Evolutionary conservation across 2,888 invertebrate species (phyloP).

Genomic region (Zonitis immaculata): DNA sequence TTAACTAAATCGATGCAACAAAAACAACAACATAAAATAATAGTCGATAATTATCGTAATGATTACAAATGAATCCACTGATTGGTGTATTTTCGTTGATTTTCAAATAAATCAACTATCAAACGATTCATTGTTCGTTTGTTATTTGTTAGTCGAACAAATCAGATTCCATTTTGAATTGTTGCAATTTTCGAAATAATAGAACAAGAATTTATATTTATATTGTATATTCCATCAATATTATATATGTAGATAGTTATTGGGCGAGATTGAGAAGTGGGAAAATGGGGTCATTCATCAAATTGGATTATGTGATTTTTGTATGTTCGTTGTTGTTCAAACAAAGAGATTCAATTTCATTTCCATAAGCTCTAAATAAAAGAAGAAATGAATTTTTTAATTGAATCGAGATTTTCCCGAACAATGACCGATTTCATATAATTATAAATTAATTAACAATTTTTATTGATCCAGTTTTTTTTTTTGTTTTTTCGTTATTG

Average conservation of each 20-base stretch:
- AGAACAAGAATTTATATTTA: too few species aligned
- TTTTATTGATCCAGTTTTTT: background rate
- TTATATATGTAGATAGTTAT: too few species aligned
- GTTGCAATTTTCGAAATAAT: background rate
- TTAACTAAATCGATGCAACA: background rate
- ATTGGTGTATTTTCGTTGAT: background rate
- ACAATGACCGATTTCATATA: too few species aligned
- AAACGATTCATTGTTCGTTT: too few species aligned
- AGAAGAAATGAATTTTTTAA: background rate
- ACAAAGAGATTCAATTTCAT: background rate
- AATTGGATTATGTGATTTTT: background rate
- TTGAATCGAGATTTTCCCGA: too few species aligned
- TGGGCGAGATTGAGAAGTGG: too few species aligned
- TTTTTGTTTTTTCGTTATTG: background rate
- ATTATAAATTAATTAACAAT: too few species aligned
- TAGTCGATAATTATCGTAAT: background rate
- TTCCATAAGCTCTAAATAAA: background rate
- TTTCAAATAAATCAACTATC: too few species aligned
- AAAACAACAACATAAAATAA: conserved; percentile 1
- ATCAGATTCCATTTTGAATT: too few species aligned
- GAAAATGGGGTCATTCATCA: background rate
- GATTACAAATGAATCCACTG: background rate
- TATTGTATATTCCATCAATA: too few species aligned
- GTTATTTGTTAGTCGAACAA: too few species aligned
- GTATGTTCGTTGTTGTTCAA: background rate